Evolutionary conservation across 2,113 vertebrate genomes (phyloP).

Genomic region (Odocoileus virginianus): DNA sequence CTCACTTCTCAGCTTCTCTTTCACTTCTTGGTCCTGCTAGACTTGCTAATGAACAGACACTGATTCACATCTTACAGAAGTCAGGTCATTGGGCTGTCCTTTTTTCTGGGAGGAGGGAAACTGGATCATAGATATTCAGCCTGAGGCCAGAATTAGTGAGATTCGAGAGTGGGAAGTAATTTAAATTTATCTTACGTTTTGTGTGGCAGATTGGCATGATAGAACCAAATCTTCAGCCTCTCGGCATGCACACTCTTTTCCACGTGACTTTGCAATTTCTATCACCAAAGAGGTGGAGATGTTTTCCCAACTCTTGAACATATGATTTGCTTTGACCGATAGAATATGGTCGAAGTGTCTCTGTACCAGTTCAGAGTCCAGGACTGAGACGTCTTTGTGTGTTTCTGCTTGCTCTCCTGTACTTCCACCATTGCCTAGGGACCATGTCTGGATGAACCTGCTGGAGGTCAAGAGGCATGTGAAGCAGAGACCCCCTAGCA

Average conservation of each 20-base stretch:
- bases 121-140: not conserved
- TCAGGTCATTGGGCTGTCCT: not conserved
- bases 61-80: slow-evolving; percentile 24
- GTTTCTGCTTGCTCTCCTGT: not conserved
- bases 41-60: slow-evolving; percentile 38
- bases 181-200: not conserved
- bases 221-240: not conserved
- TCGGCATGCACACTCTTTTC: not conserved
- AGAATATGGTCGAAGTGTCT: not conserved
- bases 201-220: not conserved
- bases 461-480: not conserved
- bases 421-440: not conserved
- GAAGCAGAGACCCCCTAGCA: not conserved
- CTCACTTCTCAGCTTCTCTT: slow-evolving; percentile 38
- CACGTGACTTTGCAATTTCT: not conserved
- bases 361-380: not conserved
- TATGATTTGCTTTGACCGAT: not conserved
- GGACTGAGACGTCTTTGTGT: not conserved
- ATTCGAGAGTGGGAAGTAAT: not conserved
- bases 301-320: not conserved
- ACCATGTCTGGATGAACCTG: not conserved
- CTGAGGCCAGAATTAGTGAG: not conserved
- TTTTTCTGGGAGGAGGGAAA: not conserved
- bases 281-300: not conserved
- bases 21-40: slow-evolving; percentile 37